Percentiles rank a stretch among this genome's conserved stretches.
Conservation (phyloP, 1,140 invertebrate genomes). For the Bicyclus anynana region DNA sequence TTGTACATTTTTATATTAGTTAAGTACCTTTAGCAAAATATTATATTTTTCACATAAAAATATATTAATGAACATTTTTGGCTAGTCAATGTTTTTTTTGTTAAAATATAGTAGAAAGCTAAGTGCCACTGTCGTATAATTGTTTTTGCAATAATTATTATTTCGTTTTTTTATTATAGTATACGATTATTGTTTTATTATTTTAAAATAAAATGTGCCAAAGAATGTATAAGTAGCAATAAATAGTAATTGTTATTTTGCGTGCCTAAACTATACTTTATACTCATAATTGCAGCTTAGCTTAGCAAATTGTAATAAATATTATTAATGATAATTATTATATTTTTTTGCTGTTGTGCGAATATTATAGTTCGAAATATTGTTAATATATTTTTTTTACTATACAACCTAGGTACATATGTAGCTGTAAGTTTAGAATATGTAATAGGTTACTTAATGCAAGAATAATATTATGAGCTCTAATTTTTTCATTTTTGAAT, state of each 20-base stretch:
- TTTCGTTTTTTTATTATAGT: background rate
- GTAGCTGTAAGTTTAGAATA: background rate
- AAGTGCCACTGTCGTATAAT: background rate
- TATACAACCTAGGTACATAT: background rate
- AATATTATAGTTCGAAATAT: background rate
- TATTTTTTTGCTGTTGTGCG: background rate
- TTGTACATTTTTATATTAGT: too few relatives aligned
- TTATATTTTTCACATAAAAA: too few relatives aligned
- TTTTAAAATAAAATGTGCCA: constrained; percentile 7
- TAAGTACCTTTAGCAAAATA: too few relatives aligned
- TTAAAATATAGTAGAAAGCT: too few relatives aligned
- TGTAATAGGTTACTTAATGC: too few relatives aligned
- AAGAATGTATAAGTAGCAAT: constrained; percentile 2
- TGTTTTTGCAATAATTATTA: too few relatives aligned
- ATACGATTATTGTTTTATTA: background rate
- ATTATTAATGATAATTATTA: background rate
- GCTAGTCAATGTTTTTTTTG: too few relatives aligned
- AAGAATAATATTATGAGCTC: too few relatives aligned
- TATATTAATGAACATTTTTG: too few relatives aligned
- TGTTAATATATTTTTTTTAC: background rate
- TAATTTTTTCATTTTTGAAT: too few relatives aligned
- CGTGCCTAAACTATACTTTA: background rate
- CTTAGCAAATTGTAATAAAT: too few relatives aligned
- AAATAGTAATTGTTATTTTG: background rate
- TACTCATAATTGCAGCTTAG: background rate